These are phyloP conservation scores for Manis javanica DNA, from an alignment of 2,797 vertebrate genomes.

Conservation along the genomic window DNA sequence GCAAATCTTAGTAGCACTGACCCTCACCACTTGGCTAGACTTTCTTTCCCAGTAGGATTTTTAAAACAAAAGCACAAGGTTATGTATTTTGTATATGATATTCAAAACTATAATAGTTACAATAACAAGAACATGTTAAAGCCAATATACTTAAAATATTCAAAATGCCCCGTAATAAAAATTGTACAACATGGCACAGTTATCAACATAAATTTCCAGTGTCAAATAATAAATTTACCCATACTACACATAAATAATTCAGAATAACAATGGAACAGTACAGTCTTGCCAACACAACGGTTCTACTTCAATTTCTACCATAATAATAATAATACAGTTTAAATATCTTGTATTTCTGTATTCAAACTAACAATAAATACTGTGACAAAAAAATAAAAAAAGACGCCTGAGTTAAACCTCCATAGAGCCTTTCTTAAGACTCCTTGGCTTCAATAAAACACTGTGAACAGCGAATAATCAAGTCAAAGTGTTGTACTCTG, in stretches of 20 bases:
- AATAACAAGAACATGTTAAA: slow-evolving; percentile 13
- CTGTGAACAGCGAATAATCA: background rate
- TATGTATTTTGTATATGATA: background rate
- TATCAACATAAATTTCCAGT: background rate
- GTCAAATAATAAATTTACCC: slow-evolving; percentile 17
- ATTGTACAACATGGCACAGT: background rate
- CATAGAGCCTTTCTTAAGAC: background rate
- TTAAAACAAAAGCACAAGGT: background rate
- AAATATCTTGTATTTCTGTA: background rate
- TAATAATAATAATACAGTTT: slow-evolving; percentile 20
- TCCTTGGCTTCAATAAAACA: background rate
- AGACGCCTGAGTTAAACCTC: background rate
- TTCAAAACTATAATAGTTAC: background rate
- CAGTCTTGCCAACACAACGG: background rate
- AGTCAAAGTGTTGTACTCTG: background rate
- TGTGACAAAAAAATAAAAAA: background rate
- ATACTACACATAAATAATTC: background rate
- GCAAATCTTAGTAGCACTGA: background rate
- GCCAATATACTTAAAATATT: background rate
- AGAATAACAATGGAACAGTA: background rate
- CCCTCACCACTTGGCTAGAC: background rate
- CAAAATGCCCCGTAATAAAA: background rate
- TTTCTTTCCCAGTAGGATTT: background rate
- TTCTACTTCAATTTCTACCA: background rate
- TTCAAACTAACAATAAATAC: slow-evolving; percentile 33